Evolutionary conservation across 2,113 vertebrate genomes (phyloP).

Genomic region (Chloroceryle aenea): DNA sequence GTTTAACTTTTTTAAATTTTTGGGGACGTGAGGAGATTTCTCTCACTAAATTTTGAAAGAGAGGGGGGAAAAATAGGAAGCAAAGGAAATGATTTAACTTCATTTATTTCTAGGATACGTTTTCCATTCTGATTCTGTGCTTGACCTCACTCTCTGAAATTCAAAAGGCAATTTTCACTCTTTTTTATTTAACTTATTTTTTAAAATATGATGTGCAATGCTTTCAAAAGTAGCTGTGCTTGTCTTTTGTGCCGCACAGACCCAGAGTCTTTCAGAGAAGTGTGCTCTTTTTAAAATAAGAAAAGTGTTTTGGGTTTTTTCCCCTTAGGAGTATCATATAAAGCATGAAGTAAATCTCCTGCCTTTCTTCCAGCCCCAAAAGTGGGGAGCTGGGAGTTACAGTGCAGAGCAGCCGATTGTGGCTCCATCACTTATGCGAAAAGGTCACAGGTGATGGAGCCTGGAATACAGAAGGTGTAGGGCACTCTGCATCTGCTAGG

Average conservation of each 20-base stretch:
- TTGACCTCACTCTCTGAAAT: not conserved
- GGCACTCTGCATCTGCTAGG: not conserved
- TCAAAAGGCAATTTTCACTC: not conserved
- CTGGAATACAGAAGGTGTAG: constrained; percentile 36
- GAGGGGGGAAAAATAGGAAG: not conserved
- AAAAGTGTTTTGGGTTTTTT: not conserved
- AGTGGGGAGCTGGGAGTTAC: not conserved
- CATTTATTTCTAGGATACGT: not conserved
- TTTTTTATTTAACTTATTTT: no score
- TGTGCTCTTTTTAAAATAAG: not conserved
- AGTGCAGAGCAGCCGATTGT: not conserved
- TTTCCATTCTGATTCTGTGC: not conserved
- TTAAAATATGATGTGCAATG: not conserved
- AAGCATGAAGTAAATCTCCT: not conserved
- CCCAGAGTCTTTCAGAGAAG: not conserved
- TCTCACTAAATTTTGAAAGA: not conserved
- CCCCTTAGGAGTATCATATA: not conserved
- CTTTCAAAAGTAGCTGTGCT: not conserved
- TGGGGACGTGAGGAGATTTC: accelerated
- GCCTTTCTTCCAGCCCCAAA: not conserved
- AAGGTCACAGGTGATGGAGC: not conserved
- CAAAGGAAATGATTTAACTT: not conserved
- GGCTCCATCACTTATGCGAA: not conserved
- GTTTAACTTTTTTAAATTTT: not conserved
- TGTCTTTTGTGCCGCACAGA: not conserved